Percentiles rank a stretch among this genome's conserved stretches.
phyloP scores from a whole-genome alignment of 35 echinoderm and acorn worm genomes.

The Stichopus chloronotus region DNA sequence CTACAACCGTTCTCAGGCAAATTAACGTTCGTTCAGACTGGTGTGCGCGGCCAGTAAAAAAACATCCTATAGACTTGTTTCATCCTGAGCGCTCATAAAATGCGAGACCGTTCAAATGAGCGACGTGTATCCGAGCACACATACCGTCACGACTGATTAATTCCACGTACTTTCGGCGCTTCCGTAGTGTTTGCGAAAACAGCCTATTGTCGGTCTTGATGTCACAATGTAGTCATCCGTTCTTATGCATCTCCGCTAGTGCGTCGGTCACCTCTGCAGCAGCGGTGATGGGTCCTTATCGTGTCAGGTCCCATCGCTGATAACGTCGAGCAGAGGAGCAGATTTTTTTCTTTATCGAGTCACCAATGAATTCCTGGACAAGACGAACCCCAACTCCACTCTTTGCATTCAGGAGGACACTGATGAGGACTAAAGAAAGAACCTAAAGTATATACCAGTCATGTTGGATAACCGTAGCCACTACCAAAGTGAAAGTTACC shows the following conservation, averaged over 20 bases:
- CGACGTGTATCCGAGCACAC: too few species aligned
- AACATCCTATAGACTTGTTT: too few species aligned
- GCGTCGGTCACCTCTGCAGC: conserved; percentile 1
- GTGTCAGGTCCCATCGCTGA: neutral
- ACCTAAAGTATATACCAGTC: neutral
- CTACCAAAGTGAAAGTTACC: too few species aligned
- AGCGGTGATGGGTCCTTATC: neutral
- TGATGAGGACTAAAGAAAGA: neutral
- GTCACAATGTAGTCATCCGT: conserved; percentile 47
- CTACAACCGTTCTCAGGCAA: too few species aligned
- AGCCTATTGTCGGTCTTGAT: conserved; percentile 15
- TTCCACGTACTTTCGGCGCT: too few species aligned
- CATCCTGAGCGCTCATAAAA: too few species aligned
- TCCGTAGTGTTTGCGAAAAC: neutral
- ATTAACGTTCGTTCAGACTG: too few species aligned
- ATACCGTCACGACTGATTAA: too few species aligned
- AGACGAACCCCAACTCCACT: conserved; percentile 32
- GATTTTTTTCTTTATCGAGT: neutral
- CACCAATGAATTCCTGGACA: conserved; percentile 42
- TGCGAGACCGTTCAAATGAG: too few species aligned
- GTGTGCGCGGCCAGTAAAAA: too few species aligned
- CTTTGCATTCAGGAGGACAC: conserved; percentile 22
- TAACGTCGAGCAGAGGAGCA: neutral
- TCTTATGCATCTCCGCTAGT: conserved; percentile 1
- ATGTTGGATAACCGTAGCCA: too few species aligned